Conservation (phyloP, 53 echinoderm and acorn worm species). For the Henricia sp. region DNA sequence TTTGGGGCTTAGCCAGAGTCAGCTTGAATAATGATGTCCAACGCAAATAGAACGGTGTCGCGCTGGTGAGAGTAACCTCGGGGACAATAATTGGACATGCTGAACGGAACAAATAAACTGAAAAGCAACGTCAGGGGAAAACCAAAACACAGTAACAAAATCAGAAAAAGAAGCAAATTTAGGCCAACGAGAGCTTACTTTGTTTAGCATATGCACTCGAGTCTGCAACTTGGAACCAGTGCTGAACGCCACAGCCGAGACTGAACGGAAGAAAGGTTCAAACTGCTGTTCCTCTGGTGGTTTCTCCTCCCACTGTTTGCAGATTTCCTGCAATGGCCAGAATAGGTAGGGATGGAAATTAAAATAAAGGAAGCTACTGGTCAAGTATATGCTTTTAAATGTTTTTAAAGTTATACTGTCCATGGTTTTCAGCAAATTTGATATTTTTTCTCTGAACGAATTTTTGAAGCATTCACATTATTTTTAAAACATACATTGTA, state of each 20-base stretch:
- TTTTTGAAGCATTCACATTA: too few relatives aligned
- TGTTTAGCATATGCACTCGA: constrained; percentile 95
- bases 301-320: constrained; percentile 90
- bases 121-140: not conserved
- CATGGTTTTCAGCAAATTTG: too few relatives aligned
- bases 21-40: not conserved
- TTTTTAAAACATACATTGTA: too few relatives aligned
- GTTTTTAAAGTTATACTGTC: too few relatives aligned
- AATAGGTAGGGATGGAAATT: not conserved
- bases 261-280: constrained; percentile 86
- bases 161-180: too few relatives aligned
- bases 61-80: not conserved
- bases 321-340: constrained; percentile 73
- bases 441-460: too few relatives aligned
- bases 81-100: too few relatives aligned
- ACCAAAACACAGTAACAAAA: too few relatives aligned
- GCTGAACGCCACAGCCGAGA: constrained; percentile 91
- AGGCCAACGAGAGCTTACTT: constrained; percentile 77
- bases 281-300: constrained; percentile 84
- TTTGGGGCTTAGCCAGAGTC: not conserved
- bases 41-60: not conserved
- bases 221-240: constrained; percentile 91
- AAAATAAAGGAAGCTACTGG: too few relatives aligned
- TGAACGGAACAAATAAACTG: not conserved
- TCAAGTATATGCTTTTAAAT: too few relatives aligned